These are phyloP conservation scores for Mechanitis messenoides DNA, from an alignment of 2,888 invertebrate genomes.

Conservation along the genomic window DNA sequence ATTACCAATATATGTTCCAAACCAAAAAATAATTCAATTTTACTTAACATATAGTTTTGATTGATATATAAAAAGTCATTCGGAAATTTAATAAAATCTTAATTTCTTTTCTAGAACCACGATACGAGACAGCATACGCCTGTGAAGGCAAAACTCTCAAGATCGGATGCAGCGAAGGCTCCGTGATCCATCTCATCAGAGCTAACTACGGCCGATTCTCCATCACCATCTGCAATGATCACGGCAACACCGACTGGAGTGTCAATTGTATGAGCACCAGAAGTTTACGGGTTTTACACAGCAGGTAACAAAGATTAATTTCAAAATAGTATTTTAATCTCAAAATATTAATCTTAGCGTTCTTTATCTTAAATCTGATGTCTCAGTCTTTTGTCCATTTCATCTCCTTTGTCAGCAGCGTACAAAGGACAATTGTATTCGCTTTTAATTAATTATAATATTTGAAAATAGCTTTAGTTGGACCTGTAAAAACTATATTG, in stretches of 20 bases:
- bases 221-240: conserved; percentile 96
- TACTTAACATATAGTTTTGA: not conserved
- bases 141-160: conserved; percentile 94
- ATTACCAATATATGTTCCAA: conserved; percentile 17
- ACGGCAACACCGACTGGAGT: conserved; percentile 97
- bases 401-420: not conserved
- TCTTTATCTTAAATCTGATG: conserved; percentile 19
- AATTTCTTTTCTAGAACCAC: conserved; percentile 78
- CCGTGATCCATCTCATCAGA: conserved; percentile 91
- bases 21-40: not conserved
- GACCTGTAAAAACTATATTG: not conserved
- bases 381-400: conserved; percentile 2
- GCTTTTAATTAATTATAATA: not conserved
- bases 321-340: not conserved
- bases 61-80: not conserved
- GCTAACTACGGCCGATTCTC: conserved; percentile 97
- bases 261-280: conserved; percentile 96
- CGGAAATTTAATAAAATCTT: not conserved
- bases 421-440: not conserved
- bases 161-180: conserved; percentile 92
- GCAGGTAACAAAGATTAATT: conserved; percentile 77
- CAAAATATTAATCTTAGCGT: conserved; percentile 13
- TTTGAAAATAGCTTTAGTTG: not conserved
- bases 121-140: conserved; percentile 94
- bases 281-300: conserved; percentile 90